Base-by-base conservation (phyloP, 2,113 vertebrate species). In the Semicossyphus pulcher region DNA sequence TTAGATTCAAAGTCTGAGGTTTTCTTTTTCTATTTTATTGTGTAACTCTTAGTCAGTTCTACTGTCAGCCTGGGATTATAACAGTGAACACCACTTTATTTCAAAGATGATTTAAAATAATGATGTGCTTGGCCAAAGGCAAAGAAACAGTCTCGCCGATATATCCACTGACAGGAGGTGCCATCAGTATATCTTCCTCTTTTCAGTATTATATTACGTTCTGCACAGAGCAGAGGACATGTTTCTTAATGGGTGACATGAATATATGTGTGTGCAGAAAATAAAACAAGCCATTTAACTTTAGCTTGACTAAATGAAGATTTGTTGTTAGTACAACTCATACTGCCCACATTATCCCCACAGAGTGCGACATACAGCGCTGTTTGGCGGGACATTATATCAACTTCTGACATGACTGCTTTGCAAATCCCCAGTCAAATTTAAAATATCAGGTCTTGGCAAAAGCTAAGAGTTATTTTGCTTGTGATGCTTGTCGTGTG, bases 401-500 rank as follows among this genome's bases (percentile, higher is more conserved):
- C 62, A 70, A 58, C 58, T 78, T 48, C 76, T 52, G 61, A 84
- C 73, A 83, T 70, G 54, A 53, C n/a, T 54, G 61, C 66, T 64
- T 65, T 53, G 28, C 47, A 52, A 75, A 70, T 68, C 52, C 78
- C 54, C 64, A 64, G 14, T 31, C 68, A 49, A 42, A 75, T 60
- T 81, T 47, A 76, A 71, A 67, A 64, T 73, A 69, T 77, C 61
- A 82, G 57, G 9, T 79, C 29, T 54, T 73, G 78, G 73, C 71
- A 75, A 36, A 68, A 57, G 28, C 34, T 31, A 66, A 72, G 45
- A 70, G 37, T 74, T 74, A 49, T 67, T 56, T 45, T 61, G 54
- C 69, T 78, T 82, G 74, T 72, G 77, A 53, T 48, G 65, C 56
- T 36, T 66, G 63, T 86, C 70, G 49, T 58, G 29, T 53, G 45